Conservation (phyloP, 2,888 invertebrate species). For the Diachrysia chrysitis region DNA sequence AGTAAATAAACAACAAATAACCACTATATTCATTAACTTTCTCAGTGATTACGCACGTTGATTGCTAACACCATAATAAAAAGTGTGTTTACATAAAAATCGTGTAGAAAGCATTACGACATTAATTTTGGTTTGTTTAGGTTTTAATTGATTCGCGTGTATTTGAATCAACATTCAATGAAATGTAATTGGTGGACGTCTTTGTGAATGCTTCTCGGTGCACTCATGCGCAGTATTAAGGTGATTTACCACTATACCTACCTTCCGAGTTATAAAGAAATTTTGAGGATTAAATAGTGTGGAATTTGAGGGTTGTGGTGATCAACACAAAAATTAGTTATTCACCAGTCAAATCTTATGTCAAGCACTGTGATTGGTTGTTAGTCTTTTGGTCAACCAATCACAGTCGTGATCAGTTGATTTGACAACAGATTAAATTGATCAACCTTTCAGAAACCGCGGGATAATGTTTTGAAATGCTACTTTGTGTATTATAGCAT, state of each 20-base stretch:
- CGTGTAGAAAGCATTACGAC: conserved; percentile 29
- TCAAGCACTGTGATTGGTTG: no score
- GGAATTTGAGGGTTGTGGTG: no score
- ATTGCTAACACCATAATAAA: conserved; percentile 22
- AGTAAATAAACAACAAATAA: conserved; percentile 22
- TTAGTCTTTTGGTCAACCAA: no score
- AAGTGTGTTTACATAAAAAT: conserved; percentile 19
- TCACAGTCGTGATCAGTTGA: no score
- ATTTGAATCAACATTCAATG: conserved; percentile 9
- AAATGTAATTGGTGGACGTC: conserved; percentile 23
- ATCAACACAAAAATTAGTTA: no score
- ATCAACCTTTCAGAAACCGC: no score
- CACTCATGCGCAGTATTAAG: conserved; percentile 28
- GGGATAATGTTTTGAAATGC: no score
- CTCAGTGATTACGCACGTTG: conserved; percentile 28
- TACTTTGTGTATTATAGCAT: not conserved
- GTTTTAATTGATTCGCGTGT: conserved; percentile 33
- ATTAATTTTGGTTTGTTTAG: conserved; percentile 16
- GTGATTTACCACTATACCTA: not conserved
- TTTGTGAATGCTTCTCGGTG: conserved; percentile 23
- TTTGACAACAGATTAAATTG: no score
- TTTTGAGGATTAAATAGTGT: not conserved
- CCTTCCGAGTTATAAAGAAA: not conserved
- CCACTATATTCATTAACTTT: conserved; percentile 29
- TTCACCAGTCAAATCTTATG: no score